Evolutionary conservation across 2,113 vertebrate genomes (phyloP), one percentile per base, ranked within the genome.

Genomic region (Campylomormyrus tamandua): DNA sequence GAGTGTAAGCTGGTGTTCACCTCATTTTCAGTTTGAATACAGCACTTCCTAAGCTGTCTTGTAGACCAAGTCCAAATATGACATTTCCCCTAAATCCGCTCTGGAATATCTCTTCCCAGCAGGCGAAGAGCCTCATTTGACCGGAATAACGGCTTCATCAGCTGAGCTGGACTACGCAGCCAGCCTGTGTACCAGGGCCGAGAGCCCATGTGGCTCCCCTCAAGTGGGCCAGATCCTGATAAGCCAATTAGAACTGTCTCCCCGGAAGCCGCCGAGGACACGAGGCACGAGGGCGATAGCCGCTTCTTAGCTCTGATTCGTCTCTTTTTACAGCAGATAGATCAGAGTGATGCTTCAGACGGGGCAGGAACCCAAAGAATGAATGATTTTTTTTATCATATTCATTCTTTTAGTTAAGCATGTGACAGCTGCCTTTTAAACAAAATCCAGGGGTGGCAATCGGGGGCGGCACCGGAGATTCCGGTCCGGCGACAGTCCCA

Each of bases 191-290:
- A 8, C 89, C 62, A 89, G 90, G 89, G 88, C 88, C 15, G 53
- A 66, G 15, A 52, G n/a, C 50, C 90, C 74, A 45, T 53, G 87
- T 92, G 39, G 90, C 89, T 58, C 87, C 91, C 87, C 89, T n/a
- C 17, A 11, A 70, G 52, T 62, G 56, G 89, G 31, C 11, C 88
- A 48, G 88, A 21, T 49, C 3, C 89, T 92, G 35, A 83, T 50
- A 80, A 86, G 89, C 74, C 66, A 90, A 49, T 90, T 88, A 84
- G 53, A 50, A 39, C 11, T 48, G 87, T 83, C 87, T 83, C 52
- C 42, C 21, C n/a, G 27, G 62, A 74, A 62, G 50, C 31, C 21
- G 15, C 48, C 17, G 66, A 19, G 90, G 17, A 52, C 10, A 5
- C 48, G n/a, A 62, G 42, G 1, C 45, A 10, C 8, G 1, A 13